Conservation (phyloP, 2,797 vertebrate genomes). For the Orientallactaga sibirica region DNA sequence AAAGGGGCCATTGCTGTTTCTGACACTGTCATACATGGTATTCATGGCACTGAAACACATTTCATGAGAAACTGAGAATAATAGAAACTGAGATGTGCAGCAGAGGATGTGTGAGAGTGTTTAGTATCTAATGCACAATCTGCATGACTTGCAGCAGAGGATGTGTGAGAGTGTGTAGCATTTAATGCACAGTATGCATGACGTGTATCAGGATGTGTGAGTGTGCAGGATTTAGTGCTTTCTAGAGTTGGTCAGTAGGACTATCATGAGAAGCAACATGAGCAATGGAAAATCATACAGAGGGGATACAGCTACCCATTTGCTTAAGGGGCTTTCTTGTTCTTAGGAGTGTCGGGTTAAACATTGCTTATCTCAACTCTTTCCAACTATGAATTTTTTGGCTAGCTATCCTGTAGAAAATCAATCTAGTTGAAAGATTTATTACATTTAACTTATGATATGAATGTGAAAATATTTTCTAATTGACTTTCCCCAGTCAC, state of each 20-base stretch:
- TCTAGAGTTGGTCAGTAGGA: neutral
- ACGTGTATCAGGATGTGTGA: neutral
- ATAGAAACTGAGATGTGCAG: neutral
- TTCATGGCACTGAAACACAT: slow-evolving; percentile 31
- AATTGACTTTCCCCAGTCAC: slow-evolving; percentile 32
- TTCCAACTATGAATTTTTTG: slow-evolving; percentile 37
- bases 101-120: neutral
- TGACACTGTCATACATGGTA: neutral
- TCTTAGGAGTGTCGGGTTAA: neutral
- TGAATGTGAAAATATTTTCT: slow-evolving; percentile 44
- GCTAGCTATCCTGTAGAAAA: slow-evolving; percentile 19
- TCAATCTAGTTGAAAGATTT: slow-evolving; percentile 66
- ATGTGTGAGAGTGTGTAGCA: neutral
- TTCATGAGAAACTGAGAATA: neutral
- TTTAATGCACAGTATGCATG: neutral
- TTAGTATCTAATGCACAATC: neutral
- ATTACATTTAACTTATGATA: slow-evolving; percentile 61
- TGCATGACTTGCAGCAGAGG: slow-evolving; percentile 1
- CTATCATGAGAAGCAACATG: neutral
- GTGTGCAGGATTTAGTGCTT: neutral
- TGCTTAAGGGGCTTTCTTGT: neutral
- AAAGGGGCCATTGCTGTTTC: slow-evolving; percentile 3
- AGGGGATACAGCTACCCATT: neutral
- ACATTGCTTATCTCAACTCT: neutral
- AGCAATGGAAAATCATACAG: neutral